Percentiles rank a stretch among this genome's conserved stretches.
Conservation (phyloP, 2,797 vertebrate species). For the Sparus aurata region DNA sequence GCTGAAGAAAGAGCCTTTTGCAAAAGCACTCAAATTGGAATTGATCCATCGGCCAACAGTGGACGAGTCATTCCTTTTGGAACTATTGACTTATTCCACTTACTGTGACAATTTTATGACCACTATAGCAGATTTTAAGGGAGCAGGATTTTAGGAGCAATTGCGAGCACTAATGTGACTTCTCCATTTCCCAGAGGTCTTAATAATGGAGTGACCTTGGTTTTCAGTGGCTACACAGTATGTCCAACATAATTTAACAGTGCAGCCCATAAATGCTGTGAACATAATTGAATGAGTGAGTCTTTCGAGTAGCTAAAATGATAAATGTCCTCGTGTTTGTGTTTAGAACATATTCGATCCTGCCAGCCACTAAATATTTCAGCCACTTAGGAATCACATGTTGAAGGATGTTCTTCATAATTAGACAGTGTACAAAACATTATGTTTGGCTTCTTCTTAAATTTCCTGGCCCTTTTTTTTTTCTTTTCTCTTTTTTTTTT, state of each 20-base stretch:
- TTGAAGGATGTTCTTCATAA: conserved; percentile 52
- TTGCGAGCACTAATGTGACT: conserved; percentile 72
- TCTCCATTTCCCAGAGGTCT: conserved; percentile 68
- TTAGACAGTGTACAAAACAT: conserved; percentile 60
- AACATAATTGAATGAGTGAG: conserved; percentile 68
- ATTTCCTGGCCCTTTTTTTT: conserved; percentile 29
- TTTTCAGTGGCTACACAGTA: conserved; percentile 63
- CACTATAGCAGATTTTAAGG: conserved; percentile 71
- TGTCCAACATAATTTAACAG: conserved; percentile 65
- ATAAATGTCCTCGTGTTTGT: conserved; percentile 65
- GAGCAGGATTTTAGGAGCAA: conserved; percentile 68
- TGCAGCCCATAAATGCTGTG: conserved; percentile 55
- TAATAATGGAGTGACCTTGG: conserved; percentile 75
- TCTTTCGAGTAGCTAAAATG: conserved; percentile 68
- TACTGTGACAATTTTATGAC: conserved; percentile 79
- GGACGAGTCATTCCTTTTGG: conserved; percentile 71
- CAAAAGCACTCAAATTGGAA: conserved; percentile 77
- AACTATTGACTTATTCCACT: conserved; percentile 76
- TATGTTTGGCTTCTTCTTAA: conserved; percentile 39
- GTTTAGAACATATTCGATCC: conserved; percentile 56
- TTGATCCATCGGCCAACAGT: conserved; percentile 67
- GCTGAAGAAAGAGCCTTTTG: conserved; percentile 66
- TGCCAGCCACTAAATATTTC: conserved; percentile 60
- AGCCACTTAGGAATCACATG: conserved; percentile 61
- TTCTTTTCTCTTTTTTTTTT: conserved; percentile 25